phyloP scores from a whole-genome alignment of 2,888 invertebrate genomes.

The Acanthococcus lagerstroemiae region DNA sequence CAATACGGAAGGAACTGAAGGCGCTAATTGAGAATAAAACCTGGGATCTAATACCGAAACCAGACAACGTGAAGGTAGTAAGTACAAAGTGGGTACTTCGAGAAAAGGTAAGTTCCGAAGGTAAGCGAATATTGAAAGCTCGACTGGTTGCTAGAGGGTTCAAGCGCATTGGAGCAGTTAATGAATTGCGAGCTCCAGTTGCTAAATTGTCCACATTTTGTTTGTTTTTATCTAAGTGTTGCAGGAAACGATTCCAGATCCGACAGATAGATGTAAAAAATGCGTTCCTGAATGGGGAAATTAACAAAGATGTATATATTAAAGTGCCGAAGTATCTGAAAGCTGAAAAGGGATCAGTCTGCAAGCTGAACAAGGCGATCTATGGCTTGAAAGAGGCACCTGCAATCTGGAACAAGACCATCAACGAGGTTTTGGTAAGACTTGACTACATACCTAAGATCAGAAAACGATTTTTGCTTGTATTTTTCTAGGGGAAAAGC shows the following conservation, averaged over 20 bases:
- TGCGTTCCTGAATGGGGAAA: too few relatives aligned
- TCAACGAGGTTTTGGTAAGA: neutral
- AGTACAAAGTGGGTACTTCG: conserved; percentile 32
- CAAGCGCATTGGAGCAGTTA: neutral
- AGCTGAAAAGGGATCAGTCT: too few relatives aligned
- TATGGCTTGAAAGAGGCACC: conserved; percentile 1
- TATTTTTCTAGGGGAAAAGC: neutral
- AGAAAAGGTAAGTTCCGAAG: conserved; percentile 20
- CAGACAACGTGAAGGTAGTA: conserved; percentile 8
- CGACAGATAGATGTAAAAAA: conserved; percentile 18
- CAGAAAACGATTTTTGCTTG: neutral
- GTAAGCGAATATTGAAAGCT: conserved; percentile 31
- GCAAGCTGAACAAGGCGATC: neutral
- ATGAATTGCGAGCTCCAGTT: conserved; percentile 26
- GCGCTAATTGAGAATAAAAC: conserved; percentile 30
- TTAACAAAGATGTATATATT: too few relatives aligned
- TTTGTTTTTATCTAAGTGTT: conserved; percentile 5
- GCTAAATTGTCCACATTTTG: conserved; percentile 24
- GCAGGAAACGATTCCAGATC: neutral
- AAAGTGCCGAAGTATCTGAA: too few relatives aligned
- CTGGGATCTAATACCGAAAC: conserved; percentile 19
- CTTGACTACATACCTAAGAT: neutral
- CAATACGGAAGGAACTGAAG: conserved; percentile 27
- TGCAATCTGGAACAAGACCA: neutral
- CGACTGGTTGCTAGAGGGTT: conserved; percentile 32